Evolutionary conservation across 92 coral and sea anemone genomes (phyloP).

Genomic region (Ricordea florida): DNA sequence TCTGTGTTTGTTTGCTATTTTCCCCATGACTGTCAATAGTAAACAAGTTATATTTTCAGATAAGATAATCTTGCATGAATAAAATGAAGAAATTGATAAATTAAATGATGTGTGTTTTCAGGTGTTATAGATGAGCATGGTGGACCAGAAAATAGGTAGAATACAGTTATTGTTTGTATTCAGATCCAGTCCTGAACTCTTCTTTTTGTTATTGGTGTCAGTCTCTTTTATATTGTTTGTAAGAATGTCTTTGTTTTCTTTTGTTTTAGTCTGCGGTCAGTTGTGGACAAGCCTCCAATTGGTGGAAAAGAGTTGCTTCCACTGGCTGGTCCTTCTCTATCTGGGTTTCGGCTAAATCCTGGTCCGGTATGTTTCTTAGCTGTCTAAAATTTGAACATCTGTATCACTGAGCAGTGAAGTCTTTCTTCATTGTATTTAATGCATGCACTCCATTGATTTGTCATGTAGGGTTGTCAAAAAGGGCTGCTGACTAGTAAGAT

Average conservation of each 20-base stretch:
- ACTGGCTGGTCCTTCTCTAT: constrained; percentile 87
- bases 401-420: neutral
- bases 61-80: neutral
- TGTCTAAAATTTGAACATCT: neutral
- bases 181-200: no score
- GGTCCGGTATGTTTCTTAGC: constrained; percentile 83
- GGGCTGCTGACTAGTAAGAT: no score
- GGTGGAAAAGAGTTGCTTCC: constrained; percentile 96
- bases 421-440: no score
- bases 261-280: constrained; percentile 84
- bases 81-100: neutral
- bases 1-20: no score
- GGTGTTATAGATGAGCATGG: constrained; percentile 90
- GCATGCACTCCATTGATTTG: no score
- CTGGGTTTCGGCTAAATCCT: constrained; percentile 98
- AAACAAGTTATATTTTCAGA: no score
- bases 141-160: constrained; percentile 81
- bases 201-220: no score
- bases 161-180: no score
- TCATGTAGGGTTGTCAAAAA: no score
- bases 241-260: no score
- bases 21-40: no score
- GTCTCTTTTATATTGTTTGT: no score
- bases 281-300: constrained; percentile 97
- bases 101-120: neutral